These are phyloP conservation scores for Sebastes miniatus DNA, from an alignment of 2,797 vertebrate species.

Conservation along the genomic window DNA sequence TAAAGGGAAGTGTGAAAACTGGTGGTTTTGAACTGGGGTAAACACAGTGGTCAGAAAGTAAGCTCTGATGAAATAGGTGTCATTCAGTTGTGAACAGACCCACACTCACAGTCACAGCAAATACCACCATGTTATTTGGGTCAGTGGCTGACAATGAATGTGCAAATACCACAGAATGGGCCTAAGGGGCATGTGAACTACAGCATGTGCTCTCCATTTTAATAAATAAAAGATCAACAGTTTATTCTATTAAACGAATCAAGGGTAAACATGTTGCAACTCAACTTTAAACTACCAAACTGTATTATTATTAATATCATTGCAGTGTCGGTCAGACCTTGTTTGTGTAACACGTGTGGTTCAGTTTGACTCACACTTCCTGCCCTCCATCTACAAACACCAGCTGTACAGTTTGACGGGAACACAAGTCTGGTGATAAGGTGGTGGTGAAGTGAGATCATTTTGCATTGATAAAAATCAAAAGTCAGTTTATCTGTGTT, in stretches of 20 bases:
- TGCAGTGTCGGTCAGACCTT: too few species aligned
- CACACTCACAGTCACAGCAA: neutral
- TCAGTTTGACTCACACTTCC: neutral
- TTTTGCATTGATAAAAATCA: neutral
- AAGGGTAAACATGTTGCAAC: neutral
- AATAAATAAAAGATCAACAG: neutral
- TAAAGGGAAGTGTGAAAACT: too few species aligned
- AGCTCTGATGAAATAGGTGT: neutral
- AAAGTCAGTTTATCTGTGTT: neutral
- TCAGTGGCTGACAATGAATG: neutral
- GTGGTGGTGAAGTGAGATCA: neutral
- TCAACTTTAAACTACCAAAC: neutral
- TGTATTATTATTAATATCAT: neutral
- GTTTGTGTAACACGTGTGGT: neutral
- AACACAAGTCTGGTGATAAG: neutral
- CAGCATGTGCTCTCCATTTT: neutral
- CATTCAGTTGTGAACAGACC: neutral
- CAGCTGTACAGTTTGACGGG: neutral
- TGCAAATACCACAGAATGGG: neutral
- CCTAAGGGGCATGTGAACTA: neutral
- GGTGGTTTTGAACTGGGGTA: too few species aligned
- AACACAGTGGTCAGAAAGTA: too few species aligned
- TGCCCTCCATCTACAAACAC: neutral
- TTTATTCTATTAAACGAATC: neutral
- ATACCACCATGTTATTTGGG: neutral